Conservation (phyloP, 2,888 invertebrate species). For the Hetaerina titia region DNA sequence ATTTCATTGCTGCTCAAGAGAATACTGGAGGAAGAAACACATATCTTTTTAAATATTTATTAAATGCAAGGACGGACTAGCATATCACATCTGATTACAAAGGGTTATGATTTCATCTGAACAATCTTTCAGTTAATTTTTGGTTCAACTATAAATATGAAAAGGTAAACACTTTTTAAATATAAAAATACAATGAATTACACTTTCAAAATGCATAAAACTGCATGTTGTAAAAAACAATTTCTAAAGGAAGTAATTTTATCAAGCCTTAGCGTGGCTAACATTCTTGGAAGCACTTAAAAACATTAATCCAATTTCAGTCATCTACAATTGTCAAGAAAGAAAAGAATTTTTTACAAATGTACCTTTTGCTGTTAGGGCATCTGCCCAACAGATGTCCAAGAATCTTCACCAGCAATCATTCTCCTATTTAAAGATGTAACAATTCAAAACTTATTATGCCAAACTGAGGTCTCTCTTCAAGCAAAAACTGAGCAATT, state of each 20-base stretch:
- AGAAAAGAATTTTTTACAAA: background rate
- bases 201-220: background rate
- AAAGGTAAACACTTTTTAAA: background rate
- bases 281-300: background rate
- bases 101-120: background rate
- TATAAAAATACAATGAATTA: slow-evolving; percentile 2
- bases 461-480: background rate
- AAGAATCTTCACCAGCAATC: background rate
- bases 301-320: background rate
- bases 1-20: no score
- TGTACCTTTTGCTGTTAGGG: background rate
- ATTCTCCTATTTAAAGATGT: background rate
- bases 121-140: background rate
- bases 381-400: background rate
- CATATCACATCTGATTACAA: slow-evolving; percentile 39
- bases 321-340: background rate
- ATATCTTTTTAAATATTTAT: background rate
- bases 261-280: background rate
- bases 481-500: background rate
- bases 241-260: background rate
- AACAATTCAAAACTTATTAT: background rate
- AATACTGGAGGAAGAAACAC: background rate
- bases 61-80: slow-evolving; percentile 65
- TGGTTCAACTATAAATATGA: background rate
- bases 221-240: no score